Percentiles rank a stretch among this genome's conserved stretches.
These are phyloP conservation scores for Leuciscus waleckii DNA, from an alignment of 2,797 vertebrate species.

Conservation along the genomic window DNA sequence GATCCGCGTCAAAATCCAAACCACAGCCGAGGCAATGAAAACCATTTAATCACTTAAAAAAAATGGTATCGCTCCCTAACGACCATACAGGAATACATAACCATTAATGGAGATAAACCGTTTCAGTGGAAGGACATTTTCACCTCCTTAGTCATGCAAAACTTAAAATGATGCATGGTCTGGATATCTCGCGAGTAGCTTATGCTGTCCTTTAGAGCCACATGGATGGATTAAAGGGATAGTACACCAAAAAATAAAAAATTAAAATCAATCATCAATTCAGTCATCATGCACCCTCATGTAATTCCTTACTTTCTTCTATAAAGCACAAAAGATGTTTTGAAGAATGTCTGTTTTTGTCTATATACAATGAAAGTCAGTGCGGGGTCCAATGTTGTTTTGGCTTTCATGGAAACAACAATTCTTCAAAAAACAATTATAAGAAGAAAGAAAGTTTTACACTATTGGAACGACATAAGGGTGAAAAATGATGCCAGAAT, in stretches of 20 bases:
- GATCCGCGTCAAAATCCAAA: conserved; percentile 65
- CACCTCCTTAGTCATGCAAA: conserved; percentile 50
- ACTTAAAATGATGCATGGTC: conserved; percentile 26
- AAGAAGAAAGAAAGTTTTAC: not conserved
- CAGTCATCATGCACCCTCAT: not conserved
- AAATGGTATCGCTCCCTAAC: conserved; percentile 35
- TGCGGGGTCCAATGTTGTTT: not conserved
- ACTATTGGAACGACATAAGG: not conserved
- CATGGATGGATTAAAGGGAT: not conserved
- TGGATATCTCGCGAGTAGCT: not conserved
- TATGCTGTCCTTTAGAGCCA: not conserved
- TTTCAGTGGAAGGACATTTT: conserved; percentile 47
- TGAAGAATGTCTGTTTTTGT: not conserved
- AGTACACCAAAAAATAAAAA: not conserved
- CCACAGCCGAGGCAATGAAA: conserved; percentile 58
- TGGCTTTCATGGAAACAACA: not conserved
- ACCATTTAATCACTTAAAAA: conserved; percentile 50
- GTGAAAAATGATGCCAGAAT: conserved; percentile 6
- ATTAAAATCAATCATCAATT: not conserved
- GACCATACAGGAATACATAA: conserved; percentile 54
- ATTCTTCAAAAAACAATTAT: not conserved
- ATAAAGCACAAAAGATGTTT: not conserved
- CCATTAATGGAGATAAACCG: conserved; percentile 59
- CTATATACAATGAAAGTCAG: not conserved
- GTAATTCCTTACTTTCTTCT: not conserved